phyloP scores from a whole-genome alignment of 2,797 vertebrate species.

The Bovichtus variegatus region DNA sequence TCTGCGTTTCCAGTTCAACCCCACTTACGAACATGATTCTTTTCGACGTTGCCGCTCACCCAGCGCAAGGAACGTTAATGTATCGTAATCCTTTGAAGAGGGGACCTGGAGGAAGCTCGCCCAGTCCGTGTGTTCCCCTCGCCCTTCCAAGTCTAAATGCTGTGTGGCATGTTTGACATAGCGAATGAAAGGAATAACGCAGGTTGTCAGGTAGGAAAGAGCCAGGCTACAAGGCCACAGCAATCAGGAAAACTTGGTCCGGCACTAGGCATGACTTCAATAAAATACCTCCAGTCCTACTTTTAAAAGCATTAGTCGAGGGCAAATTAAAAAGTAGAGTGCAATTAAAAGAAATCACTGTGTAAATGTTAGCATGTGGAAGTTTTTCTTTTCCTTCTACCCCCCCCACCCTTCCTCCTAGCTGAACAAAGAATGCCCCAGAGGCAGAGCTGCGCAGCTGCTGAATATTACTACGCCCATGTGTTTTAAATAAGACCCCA shows the following conservation, averaged over 20 bases:
- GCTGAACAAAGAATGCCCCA: constrained; percentile 85
- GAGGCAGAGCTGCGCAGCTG: constrained; percentile 84
- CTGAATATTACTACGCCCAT: constrained; percentile 88
- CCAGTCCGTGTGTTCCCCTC: constrained; percentile 58
- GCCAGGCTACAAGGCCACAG: constrained; percentile 71
- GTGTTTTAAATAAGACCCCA: constrained; percentile 88
- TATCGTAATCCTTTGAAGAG: constrained; percentile 74
- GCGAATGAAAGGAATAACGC: constrained; percentile 76
- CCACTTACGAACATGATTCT: constrained; percentile 66
- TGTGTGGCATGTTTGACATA: constrained; percentile 82
- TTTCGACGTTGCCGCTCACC: constrained; percentile 58
- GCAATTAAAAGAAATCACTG: constrained; percentile 92
- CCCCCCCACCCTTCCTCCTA: constrained; percentile 61
- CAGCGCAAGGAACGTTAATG: constrained; percentile 62
- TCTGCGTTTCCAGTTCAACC: constrained; percentile 62
- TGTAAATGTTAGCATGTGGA: constrained; percentile 93
- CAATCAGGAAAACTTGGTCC: constrained; percentile 81
- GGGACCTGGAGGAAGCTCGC: constrained; percentile 65
- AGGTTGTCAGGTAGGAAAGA: constrained; percentile 84
- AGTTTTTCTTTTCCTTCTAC: constrained; percentile 81
- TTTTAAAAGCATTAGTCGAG: constrained; percentile 89
- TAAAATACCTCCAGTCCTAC: constrained; percentile 86
- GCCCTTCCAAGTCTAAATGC: constrained; percentile 65
- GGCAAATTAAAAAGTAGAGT: constrained; percentile 90
- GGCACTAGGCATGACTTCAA: constrained; percentile 85